Evolutionary conservation across 2,888 invertebrate genomes (phyloP), one percentile per base, ranked within the genome.

Genomic region (Stegophylla sp.): DNA sequence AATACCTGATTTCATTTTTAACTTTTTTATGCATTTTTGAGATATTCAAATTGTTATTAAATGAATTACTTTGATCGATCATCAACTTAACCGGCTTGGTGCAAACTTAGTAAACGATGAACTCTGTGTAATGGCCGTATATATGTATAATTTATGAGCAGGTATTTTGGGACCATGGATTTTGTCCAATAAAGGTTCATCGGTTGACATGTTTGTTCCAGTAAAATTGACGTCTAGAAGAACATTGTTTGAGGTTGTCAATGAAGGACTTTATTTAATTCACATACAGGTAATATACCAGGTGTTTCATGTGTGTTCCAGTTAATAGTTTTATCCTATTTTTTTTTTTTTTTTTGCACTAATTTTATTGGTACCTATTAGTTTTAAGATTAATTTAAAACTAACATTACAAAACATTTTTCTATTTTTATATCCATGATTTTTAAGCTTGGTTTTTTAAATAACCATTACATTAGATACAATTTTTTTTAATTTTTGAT

Each of bases 161-260:
- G 77, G 77, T 69, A 69, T 77, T 23, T 77, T 77, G 28, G 77
- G 77, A 34, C 77, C 77, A 10, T 77, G 77, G 77, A 69, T 77
- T 15, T 59, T 77, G 23, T 77, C 67, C 4, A 77, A 77, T 17
- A 77, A 69, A 69, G 67, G 77, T 77, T 59, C 45, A 34, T 69
- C 77, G 17, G 67, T 45, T 28, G 59, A 59, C 34, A 48, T 28
- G 3, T 28, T 20, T 59, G 20, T 53, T 53, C 41, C 73, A 3
- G 13, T 77, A 20, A 77, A 77, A 59, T 67, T 77, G 43, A 77
- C 56, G 28, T 67, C 77, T 23, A 67, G 77, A 77, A 77, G 77
- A 28, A 77, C 77, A 43, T 59, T 67, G n/a, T 4, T 77, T 17
- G 67, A 77, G 34, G 34, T 77, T 69, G 45, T 77, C 20, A 67